phyloP scores from a whole-genome alignment of 2,888 invertebrate species.

The Nomada flava region DNA sequence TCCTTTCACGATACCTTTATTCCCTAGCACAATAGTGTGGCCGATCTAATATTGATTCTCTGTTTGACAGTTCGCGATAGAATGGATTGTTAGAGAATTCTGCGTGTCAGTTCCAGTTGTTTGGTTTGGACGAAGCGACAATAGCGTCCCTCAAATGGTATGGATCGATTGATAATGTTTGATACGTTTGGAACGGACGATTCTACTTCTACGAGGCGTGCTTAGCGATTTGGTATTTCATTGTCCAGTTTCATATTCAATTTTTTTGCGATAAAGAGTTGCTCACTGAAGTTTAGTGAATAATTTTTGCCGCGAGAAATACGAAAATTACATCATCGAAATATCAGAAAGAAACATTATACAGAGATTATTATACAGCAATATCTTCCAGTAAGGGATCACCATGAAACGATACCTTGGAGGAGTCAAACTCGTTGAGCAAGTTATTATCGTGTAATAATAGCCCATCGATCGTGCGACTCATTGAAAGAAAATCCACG shows the following conservation, averaged over 20 bases:
- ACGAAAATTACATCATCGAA: too few species aligned
- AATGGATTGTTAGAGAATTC: not conserved
- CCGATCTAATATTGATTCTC: not conserved
- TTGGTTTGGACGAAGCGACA: too few species aligned
- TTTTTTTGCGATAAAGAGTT: not conserved
- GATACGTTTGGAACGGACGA: not conserved
- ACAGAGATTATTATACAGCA: not conserved
- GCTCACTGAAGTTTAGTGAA: too few species aligned
- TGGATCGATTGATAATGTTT: not conserved
- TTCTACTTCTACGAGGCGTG: too few species aligned
- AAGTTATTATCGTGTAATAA: not conserved
- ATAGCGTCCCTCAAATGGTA: not conserved
- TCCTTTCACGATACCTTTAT: not conserved
- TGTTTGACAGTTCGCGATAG: not conserved
- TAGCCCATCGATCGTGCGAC: not conserved
- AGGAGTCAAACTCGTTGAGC: not conserved
- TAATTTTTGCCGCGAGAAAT: too few species aligned
- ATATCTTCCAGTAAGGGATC: not conserved
- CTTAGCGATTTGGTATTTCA: not conserved
- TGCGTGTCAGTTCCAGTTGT: not conserved
- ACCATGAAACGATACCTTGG: slow-evolving; percentile 7
- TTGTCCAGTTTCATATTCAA: not conserved
- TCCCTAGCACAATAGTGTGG: not conserved
- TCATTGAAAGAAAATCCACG: not conserved
- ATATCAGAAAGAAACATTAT: too few species aligned